Evolutionary conservation across 2,888 invertebrate species (phyloP), one percentile per base, ranked within the genome.

Genomic region (Conchocele bisecta): DNA sequence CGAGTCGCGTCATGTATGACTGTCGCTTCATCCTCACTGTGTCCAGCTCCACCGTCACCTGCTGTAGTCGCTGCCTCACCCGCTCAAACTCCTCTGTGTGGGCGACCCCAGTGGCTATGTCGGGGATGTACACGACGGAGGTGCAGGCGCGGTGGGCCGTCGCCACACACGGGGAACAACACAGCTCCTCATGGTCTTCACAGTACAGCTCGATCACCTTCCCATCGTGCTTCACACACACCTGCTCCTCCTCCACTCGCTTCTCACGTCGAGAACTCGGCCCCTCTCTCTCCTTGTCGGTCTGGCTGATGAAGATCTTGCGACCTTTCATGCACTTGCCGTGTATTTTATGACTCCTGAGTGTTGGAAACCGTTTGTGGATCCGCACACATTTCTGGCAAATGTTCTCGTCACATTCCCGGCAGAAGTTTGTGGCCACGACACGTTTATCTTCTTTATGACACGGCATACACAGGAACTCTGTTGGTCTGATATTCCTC

Each of bases 301-400:
- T 51, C n/a, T n/a, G n/a, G n/a, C n/a, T n/a, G n/a, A n/a, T n/a
- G n/a, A n/a, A n/a, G n/a, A n/a, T n/a, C n/a, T n/a, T n/a, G n/a
- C n/a, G n/a, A n/a, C n/a, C n/a, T n/a, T n/a, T n/a, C n/a, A n/a
- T n/a, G n/a, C n/a, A 58, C 67, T 57, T 26, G 70, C 75, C 69
- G 28, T 53, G 53, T 15, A 76, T 76, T 26, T 56, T 66, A 28
- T 76, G 76, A 17, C 57, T 63, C 33, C 65, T 73, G 1, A 73
- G 72, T 20, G 73, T 73, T 15, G 73, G 44, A 35, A 76, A 76
- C 26, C 73, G 72, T 26, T 69, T 50, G 31, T 76, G 76, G 28
- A 73, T 73, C 28, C 73, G 76, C 7, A 76, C 73, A 46, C 76
- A 76, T 70, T 73, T 76, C 48, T 76, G 72, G 44, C 76, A 76